Evolutionary conservation across 1,140 invertebrate species (phyloP).

Genomic region (Phortica variegata): DNA sequence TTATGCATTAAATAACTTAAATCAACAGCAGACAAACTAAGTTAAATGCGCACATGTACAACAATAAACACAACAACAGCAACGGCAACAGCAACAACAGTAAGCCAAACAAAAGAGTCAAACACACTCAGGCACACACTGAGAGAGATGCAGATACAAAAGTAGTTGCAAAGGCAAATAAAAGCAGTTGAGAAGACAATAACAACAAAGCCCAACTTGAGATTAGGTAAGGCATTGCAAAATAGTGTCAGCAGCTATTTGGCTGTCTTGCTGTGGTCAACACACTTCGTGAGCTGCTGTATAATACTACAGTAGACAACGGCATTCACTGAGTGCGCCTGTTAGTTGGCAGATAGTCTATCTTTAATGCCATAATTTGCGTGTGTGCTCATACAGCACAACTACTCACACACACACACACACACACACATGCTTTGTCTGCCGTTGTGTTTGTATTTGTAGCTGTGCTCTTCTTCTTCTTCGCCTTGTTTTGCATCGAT

Average conservation of each 20-base stretch:
- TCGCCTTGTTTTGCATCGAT: conserved; percentile 31
- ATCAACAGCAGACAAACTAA: conserved; percentile 18
- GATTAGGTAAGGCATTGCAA: too few relatives aligned
- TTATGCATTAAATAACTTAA: conserved; percentile 36
- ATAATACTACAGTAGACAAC: too few relatives aligned
- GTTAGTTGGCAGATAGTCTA: too few relatives aligned
- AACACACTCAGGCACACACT: too few relatives aligned
- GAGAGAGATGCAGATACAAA: too few relatives aligned
- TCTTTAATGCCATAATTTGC: conserved; percentile 26
- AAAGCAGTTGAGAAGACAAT: neutral
- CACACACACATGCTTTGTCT: neutral
- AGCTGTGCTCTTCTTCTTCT: conserved; percentile 9
- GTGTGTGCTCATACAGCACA: conserved; percentile 22
- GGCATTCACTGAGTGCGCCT: too few relatives aligned
- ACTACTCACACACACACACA: neutral
- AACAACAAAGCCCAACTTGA: too few relatives aligned
- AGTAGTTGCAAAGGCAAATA: too few relatives aligned
- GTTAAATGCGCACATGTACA: conserved; percentile 13
- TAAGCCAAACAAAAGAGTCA: too few relatives aligned
- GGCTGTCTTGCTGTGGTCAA: too few relatives aligned
- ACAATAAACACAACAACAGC: conserved; percentile 11
- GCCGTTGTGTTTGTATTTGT: neutral
- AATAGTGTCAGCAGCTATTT: too few relatives aligned
- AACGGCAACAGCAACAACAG: neutral
- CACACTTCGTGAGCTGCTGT: too few relatives aligned